Percentiles rank a stretch among this genome's conserved stretches.
These are phyloP conservation scores for Miniopterus natalensis DNA, from an alignment of 2,113 vertebrate genomes.

Conservation along the genomic window DNA sequence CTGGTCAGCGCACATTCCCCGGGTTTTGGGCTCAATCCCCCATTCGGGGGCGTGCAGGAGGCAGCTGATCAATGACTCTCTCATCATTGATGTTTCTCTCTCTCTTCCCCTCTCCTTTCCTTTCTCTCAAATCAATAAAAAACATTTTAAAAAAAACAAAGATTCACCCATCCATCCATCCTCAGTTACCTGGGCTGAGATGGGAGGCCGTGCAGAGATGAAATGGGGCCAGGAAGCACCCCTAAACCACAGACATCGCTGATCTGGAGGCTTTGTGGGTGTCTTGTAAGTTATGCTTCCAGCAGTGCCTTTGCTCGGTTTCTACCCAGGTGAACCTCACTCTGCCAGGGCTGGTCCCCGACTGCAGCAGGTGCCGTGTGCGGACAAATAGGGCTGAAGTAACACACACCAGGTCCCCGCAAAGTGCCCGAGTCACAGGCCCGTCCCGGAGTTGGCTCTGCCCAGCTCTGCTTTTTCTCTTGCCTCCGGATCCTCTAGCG, in stretches of 20 bases:
- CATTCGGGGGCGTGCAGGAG: too few relatives aligned
- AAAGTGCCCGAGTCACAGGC: accelerated
- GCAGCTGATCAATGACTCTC: too few relatives aligned
- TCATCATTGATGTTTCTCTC: too few relatives aligned
- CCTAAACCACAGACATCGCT: background rate
- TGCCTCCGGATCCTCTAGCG: background rate
- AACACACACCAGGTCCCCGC: background rate
- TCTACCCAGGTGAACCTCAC: too few relatives aligned
- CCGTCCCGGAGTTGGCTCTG: background rate
- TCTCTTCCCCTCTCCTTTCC: too few relatives aligned
- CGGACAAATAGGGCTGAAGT: accelerated
- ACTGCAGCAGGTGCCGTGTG: background rate
- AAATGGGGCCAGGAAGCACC: background rate
- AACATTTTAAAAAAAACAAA: too few relatives aligned
- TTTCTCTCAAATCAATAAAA: too few relatives aligned
- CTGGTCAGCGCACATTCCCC: too few relatives aligned
- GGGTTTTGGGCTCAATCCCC: too few relatives aligned
- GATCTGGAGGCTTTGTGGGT: too few relatives aligned
- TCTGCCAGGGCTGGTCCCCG: background rate
- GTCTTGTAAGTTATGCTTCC: background rate
- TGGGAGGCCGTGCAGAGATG: background rate
- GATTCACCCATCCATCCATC: background rate
- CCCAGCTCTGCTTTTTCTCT: background rate
- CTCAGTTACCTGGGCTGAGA: background rate
- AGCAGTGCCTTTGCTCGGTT: background rate